These are phyloP conservation scores for Sebastes hubbsi DNA, from an alignment of 2,797 vertebrate species.

Conservation along the genomic window DNA sequence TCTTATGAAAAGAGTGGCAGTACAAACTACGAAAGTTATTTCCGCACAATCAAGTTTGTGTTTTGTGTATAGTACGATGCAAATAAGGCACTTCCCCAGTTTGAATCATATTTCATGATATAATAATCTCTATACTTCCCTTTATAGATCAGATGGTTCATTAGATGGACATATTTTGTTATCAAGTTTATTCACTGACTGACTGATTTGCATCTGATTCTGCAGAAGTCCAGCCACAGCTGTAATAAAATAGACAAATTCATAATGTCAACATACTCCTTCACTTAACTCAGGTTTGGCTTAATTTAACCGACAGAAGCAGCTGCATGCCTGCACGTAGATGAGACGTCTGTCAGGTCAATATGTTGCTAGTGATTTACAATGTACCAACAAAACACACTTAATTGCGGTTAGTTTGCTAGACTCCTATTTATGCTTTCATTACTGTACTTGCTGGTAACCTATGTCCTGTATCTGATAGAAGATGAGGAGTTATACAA, in stretches of 20 bases:
- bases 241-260: neutral
- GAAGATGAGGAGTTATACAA: neutral
- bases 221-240: neutral
- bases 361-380: constrained; percentile 9
- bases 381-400: neutral
- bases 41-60: neutral
- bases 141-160: neutral
- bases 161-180: neutral
- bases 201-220: neutral
- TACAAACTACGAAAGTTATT: neutral
- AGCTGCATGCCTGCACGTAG: neutral
- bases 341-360: constrained; percentile 15
- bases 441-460: neutral
- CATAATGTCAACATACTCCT: neutral
- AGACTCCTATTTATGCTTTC: neutral
- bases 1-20: neutral
- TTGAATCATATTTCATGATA: neutral
- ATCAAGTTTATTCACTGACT: neutral
- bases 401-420: neutral
- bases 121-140: neutral
- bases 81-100: neutral
- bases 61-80: neutral
- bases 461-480: neutral
- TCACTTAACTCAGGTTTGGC: neutral
- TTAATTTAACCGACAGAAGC: neutral